Evolutionary conservation across 2,113 vertebrate genomes (phyloP), one percentile per base, ranked within the genome.

Genomic region (Illadopsis cleaveri): DNA sequence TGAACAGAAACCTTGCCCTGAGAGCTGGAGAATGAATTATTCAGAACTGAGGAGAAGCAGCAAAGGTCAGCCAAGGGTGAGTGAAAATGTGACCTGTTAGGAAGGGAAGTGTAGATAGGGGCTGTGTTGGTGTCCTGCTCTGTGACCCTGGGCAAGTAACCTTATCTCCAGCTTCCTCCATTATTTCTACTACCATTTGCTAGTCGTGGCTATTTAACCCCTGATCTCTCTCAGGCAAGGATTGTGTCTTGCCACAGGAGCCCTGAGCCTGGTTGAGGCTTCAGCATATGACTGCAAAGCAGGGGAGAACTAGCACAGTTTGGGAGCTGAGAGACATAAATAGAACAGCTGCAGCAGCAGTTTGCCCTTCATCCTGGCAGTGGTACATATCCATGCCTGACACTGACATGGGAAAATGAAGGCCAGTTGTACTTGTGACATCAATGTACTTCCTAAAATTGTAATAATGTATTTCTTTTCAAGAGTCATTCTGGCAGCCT

Each of bases 321-420:
- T 35, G 69, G 40, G 68, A 72, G 45, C 14, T 33, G 35, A 19
- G 24, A 56, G n/a, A 48, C 78, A 11, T 56, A 12, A 78, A 45
- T 18, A 16, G n/a, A 75, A 50, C 15, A 33, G 45, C 54, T 89
- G 25, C 15, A 68, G 30, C 42, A 22, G 40, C 33, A 35, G 33
- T 19, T 85, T 81, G 33, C 45, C 30, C 23, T 50, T 92, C 44
- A 25, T 75, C 10, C 44, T 28, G 20, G 31, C 12, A 57, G 10
- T 15, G 18, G 7, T 38, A 22, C 0, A 0, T 54, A 2, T 1
- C 0, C 28, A 11, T 33, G 23, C 47, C 45, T 37, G 14, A 35
- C 17, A 27, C 23, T 72, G 77, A 50, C 18, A 19, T 12, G 38
- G 53, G 48, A 42, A 85, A 85, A 71, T n/a, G 31, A 62, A 57